phyloP scores from a whole-genome alignment of 2,797 vertebrate species.

The Allobates femoralis region DNA sequence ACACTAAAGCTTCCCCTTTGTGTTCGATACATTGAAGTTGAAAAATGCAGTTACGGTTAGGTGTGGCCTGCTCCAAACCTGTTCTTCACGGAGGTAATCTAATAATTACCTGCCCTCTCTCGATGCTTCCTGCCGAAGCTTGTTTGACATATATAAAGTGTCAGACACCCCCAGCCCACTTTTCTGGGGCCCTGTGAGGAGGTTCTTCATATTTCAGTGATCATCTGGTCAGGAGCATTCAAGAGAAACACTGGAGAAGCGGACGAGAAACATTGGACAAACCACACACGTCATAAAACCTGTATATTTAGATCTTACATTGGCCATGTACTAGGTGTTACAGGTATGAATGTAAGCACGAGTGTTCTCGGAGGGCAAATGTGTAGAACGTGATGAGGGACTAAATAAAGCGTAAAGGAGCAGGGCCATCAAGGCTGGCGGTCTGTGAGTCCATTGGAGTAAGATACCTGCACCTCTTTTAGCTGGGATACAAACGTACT shows the following conservation, averaged over 20 bases:
- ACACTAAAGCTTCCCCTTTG: neutral
- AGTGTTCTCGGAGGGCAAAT: no score
- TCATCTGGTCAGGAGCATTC: neutral
- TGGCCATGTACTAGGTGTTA: no score
- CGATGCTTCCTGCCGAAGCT: neutral
- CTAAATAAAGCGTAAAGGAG: no score
- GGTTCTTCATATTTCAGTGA: neutral
- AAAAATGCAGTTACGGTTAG: slow-evolving; percentile 7
- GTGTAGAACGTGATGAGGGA: no score
- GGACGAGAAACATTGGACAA: no score
- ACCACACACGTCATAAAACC: no score
- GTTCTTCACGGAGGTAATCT: slow-evolving; percentile 26
- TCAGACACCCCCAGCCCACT: neutral
- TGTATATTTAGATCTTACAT: neutral
- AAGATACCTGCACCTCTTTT: no score
- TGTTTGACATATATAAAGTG: neutral
- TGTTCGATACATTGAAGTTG: neutral
- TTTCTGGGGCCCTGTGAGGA: neutral
- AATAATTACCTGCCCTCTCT: slow-evolving; percentile 33
- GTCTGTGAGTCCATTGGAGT: no score
- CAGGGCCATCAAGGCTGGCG: no score
- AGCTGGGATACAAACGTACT: no score
- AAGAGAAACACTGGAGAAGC: neutral
- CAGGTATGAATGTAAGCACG: no score
- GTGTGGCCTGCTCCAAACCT: slow-evolving; percentile 16